Percentiles rank a stretch among this genome's conserved stretches.
Evolutionary conservation across 2,797 vertebrate species (phyloP).

Genomic region (Glyptemys insculpta): DNA sequence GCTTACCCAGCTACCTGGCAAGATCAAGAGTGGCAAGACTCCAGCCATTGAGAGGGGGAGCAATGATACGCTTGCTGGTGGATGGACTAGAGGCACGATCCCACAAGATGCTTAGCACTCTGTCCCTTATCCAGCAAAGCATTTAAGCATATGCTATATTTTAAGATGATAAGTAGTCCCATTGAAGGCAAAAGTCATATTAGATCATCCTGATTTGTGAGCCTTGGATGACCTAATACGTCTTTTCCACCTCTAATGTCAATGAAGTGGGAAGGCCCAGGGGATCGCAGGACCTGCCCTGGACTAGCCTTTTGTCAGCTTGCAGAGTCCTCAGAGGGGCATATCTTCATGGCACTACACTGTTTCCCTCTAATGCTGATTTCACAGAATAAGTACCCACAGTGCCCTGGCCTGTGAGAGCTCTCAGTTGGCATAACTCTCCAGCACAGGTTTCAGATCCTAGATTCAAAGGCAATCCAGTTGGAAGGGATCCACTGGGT

Average conservation of each 20-base stretch:
- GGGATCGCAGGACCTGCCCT: not conserved
- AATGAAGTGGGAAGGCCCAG: not conserved
- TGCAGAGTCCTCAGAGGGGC: not conserved
- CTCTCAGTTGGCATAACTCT: not conserved
- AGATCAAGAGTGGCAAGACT: not conserved
- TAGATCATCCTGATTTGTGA: not conserved
- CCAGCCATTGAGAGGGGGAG: not conserved
- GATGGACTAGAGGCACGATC: accelerated
- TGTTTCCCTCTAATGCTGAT: not conserved
- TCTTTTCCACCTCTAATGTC: not conserved
- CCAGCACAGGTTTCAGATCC: not conserved
- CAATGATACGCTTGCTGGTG: not conserved
- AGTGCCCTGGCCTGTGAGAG: not conserved
- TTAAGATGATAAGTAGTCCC: not conserved
- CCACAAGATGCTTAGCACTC: not conserved
- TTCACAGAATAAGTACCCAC: not conserved
- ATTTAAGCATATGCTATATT: not conserved
- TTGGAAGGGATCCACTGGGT: not conserved
- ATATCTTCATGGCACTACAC: not conserved
- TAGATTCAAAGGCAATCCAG: not conserved
- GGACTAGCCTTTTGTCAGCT: not conserved
- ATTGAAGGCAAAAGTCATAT: not conserved
- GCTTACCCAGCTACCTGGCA: not conserved
- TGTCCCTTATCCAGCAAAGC: not conserved
- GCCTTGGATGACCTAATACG: not conserved